phyloP scores from a whole-genome alignment of 1,140 invertebrate species.

The Drosophila mauritiana region DNA sequence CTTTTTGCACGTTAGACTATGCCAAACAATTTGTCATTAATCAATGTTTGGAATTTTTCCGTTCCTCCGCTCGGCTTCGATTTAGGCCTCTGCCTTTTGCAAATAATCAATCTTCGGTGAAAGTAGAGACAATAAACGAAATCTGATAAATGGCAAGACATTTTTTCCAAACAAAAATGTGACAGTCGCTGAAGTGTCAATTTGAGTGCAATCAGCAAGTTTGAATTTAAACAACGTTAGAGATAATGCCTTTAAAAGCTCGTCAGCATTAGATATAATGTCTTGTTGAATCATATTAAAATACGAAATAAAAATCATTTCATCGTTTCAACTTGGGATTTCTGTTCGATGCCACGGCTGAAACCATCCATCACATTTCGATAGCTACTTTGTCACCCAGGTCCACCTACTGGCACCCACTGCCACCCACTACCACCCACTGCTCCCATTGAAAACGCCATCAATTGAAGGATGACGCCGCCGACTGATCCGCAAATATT shows the following conservation, averaged over 20 bases:
- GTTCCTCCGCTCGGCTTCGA: slow-evolving; percentile 16
- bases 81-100: slow-evolving; percentile 11
- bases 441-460: not conserved
- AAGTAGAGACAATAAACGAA: slow-evolving; percentile 25
- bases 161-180: slow-evolving; percentile 5
- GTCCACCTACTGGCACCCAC: not conserved
- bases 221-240: no score
- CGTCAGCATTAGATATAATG: no score
- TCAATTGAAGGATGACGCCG: slow-evolving; percentile 46
- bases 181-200: not conserved
- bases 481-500: slow-evolving; percentile 73
- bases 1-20: slow-evolving; percentile 38
- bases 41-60: slow-evolving; percentile 64
- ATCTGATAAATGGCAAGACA: slow-evolving; percentile 21
- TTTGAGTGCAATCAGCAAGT: not conserved
- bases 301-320: not conserved
- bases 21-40: slow-evolving; percentile 82
- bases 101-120: slow-evolving; percentile 53
- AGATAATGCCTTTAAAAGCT: not conserved
- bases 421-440: not conserved
- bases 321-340: not conserved
- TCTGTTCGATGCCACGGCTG: slow-evolving; percentile 6
- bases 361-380: slow-evolving; percentile 55
- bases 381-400: slow-evolving; percentile 63
- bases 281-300: not conserved